Base-by-base conservation (phyloP, 2,797 vertebrate genomes). In the Hipposideros larvatus region DNA sequence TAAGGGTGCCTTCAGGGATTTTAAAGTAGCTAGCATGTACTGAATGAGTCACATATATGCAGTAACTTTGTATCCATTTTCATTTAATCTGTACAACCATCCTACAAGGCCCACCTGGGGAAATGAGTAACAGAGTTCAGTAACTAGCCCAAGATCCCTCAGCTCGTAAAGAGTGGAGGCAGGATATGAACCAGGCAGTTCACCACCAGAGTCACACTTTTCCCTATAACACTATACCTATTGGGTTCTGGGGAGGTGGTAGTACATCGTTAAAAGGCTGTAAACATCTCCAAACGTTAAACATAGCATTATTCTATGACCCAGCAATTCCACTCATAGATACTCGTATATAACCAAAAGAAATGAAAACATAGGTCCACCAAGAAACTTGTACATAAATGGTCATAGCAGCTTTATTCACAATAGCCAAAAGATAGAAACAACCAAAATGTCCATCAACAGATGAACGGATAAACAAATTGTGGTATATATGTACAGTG, bases 151-250 rank as follows among this genome's bases (percentile, higher is more conserved):
- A 0, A 43, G 34, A 7, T 43, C n/a, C 79, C 13, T 26, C 7
- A 11, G 15, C n/a, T 1, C 10, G 9, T 1, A 16, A 86, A 6
- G 9, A 31, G 24, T 10, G 31, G 61, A 55, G 70, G 59, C 51
- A 37, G 22, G 46, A 7, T 7, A 0, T 2, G 11, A 63, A 37
- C 21, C 63, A 19, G 14, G 31, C n/a, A 10, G 65, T 11, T 55
- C 37, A 16, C 16, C 34, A 1, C 41, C 24, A 13, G 46, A 59
- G 71, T 4, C 57, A 5, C 37, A 4, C 43, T 65, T 77, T 13
- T 51, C 74, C 3, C n/a, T 0, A 0, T 1, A 2, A 43, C 31
- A 19, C 22, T 5, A 0, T 3, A 3, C 13, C 0, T 5, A 7
- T 13, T 24, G 2, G 59, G 9, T 28, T 74, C 92, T 53, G 10